These are phyloP conservation scores for Theristicus caerulescens DNA, from an alignment of 2,113 vertebrate genomes.

Conservation along the genomic window DNA sequence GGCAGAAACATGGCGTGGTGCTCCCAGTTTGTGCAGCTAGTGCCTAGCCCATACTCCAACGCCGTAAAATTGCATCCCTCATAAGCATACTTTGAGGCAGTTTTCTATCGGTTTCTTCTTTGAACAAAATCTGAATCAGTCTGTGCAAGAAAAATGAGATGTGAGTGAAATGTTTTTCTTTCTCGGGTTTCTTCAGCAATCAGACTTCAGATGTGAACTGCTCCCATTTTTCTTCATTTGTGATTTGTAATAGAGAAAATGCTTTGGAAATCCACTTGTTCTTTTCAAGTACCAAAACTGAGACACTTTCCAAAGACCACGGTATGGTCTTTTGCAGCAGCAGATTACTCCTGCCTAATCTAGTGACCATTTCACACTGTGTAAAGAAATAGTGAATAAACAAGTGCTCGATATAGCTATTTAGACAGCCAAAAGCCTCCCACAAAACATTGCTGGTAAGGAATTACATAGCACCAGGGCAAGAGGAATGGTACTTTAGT, in stretches of 20 bases:
- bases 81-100: rapidly evolving
- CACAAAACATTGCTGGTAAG: background rate
- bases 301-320: background rate
- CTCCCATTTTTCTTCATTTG: background rate
- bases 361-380: background rate
- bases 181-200: background rate
- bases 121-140: background rate
- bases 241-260: background rate
- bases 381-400: background rate
- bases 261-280: background rate
- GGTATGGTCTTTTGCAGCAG: background rate
- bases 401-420: background rate
- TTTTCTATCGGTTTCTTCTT: background rate
- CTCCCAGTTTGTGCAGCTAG: background rate
- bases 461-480: background rate
- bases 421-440: background rate
- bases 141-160: background rate
- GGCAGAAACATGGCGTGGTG: rapidly evolving
- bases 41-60: rapidly evolving
- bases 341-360: background rate
- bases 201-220: background rate
- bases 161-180: background rate
- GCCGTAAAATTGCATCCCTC: background rate
- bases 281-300: background rate
- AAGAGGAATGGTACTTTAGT: rapidly evolving